Evolutionary conservation across 2,113 vertebrate genomes (phyloP).

Genomic region (Amphiprion percula): DNA sequence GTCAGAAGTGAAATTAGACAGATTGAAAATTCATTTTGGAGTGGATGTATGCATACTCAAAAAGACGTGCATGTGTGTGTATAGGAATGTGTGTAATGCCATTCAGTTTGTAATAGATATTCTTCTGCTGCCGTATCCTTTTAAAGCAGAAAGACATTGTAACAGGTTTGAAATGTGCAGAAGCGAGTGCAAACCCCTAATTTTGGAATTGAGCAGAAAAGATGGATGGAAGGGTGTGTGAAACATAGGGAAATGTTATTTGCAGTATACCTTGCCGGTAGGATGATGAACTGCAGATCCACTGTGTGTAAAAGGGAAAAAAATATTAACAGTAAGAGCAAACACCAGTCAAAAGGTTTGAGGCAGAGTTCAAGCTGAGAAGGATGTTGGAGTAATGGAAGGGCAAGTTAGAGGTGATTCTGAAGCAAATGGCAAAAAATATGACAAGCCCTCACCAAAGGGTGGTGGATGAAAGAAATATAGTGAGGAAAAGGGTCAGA

Average conservation of each 20-base stretch:
- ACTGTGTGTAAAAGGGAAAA: background rate
- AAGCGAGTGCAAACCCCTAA: background rate
- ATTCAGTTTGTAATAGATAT: background rate
- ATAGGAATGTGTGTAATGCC: background rate
- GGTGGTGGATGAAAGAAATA: constrained; percentile 9
- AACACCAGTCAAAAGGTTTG: background rate
- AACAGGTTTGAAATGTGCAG: background rate
- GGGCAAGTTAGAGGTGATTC: constrained; percentile 25
- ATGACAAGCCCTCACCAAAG: background rate
- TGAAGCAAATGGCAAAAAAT: constrained; percentile 28
- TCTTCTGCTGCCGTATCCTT: background rate
- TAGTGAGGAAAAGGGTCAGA: constrained; percentile 13
- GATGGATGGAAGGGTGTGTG: background rate
- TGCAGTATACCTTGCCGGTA: background rate
- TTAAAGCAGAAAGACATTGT: background rate
- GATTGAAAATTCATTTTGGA: constrained; percentile 52
- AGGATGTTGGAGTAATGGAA: constrained; percentile 5
- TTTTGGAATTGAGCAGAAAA: constrained; percentile 4
- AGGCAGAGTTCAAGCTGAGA: constrained; percentile 13
- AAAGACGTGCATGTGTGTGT: constrained; percentile 30
- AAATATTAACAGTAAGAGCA: background rate
- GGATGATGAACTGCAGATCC: background rate
- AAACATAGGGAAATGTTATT: background rate
- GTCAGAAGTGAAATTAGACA: constrained; percentile 57
- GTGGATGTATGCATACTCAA: constrained; percentile 12